phyloP scores from a whole-genome alignment of 2,888 invertebrate species.

The Bellardia bayeri region DNA sequence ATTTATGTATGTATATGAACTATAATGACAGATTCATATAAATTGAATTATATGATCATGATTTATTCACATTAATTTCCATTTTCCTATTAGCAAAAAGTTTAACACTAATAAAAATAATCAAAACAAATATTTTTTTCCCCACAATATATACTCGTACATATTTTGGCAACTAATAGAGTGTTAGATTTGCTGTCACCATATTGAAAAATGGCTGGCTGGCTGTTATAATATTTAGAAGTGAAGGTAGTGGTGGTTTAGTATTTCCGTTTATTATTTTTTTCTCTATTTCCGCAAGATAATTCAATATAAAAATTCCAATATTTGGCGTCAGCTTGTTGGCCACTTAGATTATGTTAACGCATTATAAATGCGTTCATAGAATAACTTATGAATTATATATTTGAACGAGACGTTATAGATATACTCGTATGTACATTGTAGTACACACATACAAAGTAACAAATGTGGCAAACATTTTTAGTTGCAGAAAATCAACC shows the following conservation, averaged over 20 bases:
- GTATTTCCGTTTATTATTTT: constrained; percentile 24
- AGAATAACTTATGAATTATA: constrained; percentile 84
- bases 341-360: constrained; percentile 83
- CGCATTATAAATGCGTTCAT: constrained; percentile 81
- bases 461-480: constrained; percentile 32
- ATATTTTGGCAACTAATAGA: constrained; percentile 61
- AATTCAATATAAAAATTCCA: constrained; percentile 78
- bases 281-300: constrained; percentile 62
- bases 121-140: constrained; percentile 38
- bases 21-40: neutral
- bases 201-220: constrained; percentile 51
- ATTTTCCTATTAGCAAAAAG: neutral
- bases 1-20: neutral
- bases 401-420: constrained; percentile 65
- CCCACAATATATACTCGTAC: neutral
- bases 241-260: constrained; percentile 32
- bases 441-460: neutral
- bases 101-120: constrained; percentile 41
- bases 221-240: neutral
- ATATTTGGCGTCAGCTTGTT: constrained; percentile 83
- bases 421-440: constrained; percentile 17
- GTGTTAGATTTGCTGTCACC: constrained; percentile 64
- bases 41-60: neutral
- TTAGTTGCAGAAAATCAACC: constrained; percentile 50
- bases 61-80: neutral